Conservation (phyloP, 2,888 invertebrate genomes). For the Aspidiotus rigidus region DNA sequence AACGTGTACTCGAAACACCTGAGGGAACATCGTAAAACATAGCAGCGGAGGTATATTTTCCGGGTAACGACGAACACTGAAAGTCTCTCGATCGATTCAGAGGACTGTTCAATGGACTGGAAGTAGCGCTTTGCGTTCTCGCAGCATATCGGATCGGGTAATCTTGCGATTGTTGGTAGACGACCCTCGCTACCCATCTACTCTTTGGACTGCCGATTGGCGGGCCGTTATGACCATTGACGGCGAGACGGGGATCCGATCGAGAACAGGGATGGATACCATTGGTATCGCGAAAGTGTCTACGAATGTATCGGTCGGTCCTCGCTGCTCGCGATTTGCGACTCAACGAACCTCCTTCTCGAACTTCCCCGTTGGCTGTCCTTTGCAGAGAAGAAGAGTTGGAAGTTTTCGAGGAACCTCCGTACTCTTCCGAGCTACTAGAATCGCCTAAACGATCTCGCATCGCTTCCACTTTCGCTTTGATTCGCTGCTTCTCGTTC, state of each 20-base stretch:
- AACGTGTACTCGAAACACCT: neutral
- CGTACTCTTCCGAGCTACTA: constrained; percentile 24
- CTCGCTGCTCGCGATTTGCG: constrained; percentile 62
- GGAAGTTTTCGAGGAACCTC: constrained; percentile 53
- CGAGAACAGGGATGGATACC: neutral
- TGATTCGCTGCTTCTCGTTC: constrained; percentile 47
- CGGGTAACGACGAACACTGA: constrained; percentile 21
- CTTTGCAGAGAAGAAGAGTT: constrained; percentile 56
- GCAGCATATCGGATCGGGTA: constrained; percentile 19
- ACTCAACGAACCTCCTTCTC: constrained; percentile 50
- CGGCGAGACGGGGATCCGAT: neutral
- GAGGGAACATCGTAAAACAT: neutral
- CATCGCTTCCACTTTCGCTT: constrained; percentile 56
- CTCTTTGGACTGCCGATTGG: constrained; percentile 16
- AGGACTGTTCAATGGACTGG: constrained; percentile 25
- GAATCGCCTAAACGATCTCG: constrained; percentile 12
- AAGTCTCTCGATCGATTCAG: neutral
- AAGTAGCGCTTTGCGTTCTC: constrained; percentile 22
- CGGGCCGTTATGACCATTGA: neutral
- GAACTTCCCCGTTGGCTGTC: constrained; percentile 50
- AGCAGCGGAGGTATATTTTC: neutral
- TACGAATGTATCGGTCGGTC: constrained; percentile 69
- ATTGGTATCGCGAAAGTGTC: constrained; percentile 44
- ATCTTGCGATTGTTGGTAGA: constrained; percentile 24
- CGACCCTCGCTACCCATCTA: constrained; percentile 21